phyloP scores from a whole-genome alignment of 2,888 invertebrate genomes.

The Philhelius pedissequus region DNA sequence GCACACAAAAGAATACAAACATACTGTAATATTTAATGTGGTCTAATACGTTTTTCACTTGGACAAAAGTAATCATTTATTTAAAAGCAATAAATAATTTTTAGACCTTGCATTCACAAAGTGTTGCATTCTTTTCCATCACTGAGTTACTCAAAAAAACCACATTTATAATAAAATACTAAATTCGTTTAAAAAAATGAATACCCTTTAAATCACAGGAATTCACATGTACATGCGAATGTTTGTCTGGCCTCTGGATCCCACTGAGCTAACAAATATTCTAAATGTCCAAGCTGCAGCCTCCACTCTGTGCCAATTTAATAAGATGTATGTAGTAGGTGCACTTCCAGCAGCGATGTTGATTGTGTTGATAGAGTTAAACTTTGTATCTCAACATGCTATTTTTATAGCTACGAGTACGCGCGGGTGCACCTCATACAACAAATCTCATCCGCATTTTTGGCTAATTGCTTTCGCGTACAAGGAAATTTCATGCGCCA shows the following conservation, averaged over 20 bases:
- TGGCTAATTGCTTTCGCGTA: constrained; percentile 56
- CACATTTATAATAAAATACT: too few relatives aligned
- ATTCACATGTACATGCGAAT: neutral
- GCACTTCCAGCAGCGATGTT: constrained; percentile 30
- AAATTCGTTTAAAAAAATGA: too few relatives aligned
- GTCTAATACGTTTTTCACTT: too few relatives aligned
- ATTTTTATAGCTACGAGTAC: constrained; percentile 10
- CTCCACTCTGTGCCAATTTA: constrained; percentile 31
- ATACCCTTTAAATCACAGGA: neutral
- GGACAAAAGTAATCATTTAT: too few relatives aligned
- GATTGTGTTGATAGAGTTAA: constrained; percentile 39
- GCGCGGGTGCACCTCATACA: constrained; percentile 1
- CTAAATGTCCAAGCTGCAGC: constrained; percentile 3
- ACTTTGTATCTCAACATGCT: constrained; percentile 14
- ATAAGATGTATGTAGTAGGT: constrained; percentile 21
- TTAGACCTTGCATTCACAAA: too few relatives aligned
- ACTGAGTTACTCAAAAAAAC: too few relatives aligned
- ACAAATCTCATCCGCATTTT: constrained; percentile 62
- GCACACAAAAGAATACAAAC: too few relatives aligned
- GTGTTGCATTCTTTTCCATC: too few relatives aligned
- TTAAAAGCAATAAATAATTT: too few relatives aligned
- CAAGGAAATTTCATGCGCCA: constrained; percentile 25
- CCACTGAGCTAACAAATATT: constrained; percentile 27
- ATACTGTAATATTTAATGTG: too few relatives aligned
- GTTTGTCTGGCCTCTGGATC: constrained; percentile 6